phyloP scores from a whole-genome alignment of 2,888 invertebrate species.

The Mesochorus sp. region DNA sequence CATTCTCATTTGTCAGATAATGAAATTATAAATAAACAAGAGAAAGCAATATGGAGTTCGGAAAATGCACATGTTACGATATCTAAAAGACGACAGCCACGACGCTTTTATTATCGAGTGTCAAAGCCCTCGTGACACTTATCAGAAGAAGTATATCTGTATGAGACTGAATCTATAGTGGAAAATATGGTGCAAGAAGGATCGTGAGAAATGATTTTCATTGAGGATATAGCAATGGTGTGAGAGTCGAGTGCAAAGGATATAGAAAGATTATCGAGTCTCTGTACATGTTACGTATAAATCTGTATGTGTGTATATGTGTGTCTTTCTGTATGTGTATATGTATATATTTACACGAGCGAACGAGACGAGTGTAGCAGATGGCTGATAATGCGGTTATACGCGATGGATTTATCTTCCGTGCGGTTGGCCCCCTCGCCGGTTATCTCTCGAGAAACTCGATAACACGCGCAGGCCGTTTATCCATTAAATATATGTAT shows the following conservation, averaged over 20 bases:
- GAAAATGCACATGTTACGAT: too few relatives aligned
- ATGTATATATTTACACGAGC: background rate
- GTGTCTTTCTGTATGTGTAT: too few relatives aligned
- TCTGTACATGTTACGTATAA: background rate
- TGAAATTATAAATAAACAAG: too few relatives aligned
- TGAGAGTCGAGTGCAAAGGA: background rate
- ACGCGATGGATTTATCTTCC: conserved; percentile 57
- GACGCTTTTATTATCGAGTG: too few relatives aligned
- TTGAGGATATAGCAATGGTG: background rate
- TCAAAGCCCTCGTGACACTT: too few relatives aligned
- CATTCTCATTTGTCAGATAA: too few relatives aligned
- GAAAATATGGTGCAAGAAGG: conserved; percentile 6
- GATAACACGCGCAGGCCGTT: conserved; percentile 36
- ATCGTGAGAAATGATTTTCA: conserved; percentile 45
- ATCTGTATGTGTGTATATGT: background rate
- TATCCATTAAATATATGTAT: background rate
- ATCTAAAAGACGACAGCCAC: too few relatives aligned
- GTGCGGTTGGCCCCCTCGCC: conserved; percentile 32
- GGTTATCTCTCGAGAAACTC: conserved; percentile 56
- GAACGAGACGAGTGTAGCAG: conserved; percentile 48
- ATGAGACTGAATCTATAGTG: too few relatives aligned
- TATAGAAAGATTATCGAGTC: conserved; percentile 22
- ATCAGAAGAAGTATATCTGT: too few relatives aligned
- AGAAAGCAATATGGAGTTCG: too few relatives aligned
- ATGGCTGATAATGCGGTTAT: conserved; percentile 54